Evolutionary conservation across 2,797 vertebrate genomes (phyloP).

Genomic region (Mycteria americana): DNA sequence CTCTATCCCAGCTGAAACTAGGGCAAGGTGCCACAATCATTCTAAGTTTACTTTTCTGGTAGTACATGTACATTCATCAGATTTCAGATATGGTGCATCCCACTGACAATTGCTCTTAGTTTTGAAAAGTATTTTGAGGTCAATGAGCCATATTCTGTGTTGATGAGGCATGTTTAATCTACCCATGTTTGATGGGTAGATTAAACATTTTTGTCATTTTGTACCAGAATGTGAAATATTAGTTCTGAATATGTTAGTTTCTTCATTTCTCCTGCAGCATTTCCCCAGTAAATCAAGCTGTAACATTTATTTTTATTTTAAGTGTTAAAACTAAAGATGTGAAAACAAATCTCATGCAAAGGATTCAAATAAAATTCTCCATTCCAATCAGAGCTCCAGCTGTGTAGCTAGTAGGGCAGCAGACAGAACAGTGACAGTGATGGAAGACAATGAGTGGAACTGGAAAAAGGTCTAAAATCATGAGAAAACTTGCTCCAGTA

Average conservation of each 20-base stretch:
- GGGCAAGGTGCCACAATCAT: background rate
- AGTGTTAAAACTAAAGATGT: background rate
- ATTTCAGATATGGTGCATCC: background rate
- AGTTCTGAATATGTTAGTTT: background rate
- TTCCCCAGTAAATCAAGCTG: background rate
- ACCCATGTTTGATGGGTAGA: background rate
- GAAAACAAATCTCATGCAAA: background rate
- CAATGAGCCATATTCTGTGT: background rate
- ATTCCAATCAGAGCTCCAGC: background rate
- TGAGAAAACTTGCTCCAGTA: background rate
- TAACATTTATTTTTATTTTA: background rate
- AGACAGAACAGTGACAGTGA: background rate
- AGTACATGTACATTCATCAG: background rate
- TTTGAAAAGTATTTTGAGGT: slow-evolving; percentile 8
- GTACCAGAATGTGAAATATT: background rate
- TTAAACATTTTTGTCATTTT: background rate
- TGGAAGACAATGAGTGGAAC: background rate
- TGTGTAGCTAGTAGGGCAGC: background rate
- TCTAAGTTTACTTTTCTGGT: background rate
- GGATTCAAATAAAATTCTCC: background rate
- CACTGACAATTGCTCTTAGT: background rate
- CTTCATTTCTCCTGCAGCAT: background rate
- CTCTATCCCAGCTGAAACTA: too few species aligned
- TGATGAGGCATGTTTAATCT: background rate
- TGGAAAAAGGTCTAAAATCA: background rate